A percentile compares a stretch with the other conserved stretches of the same genome.
Evolutionary conservation across 92 coral and sea anemone species (phyloP).

Genomic region (Virgularia gustaviana): DNA sequence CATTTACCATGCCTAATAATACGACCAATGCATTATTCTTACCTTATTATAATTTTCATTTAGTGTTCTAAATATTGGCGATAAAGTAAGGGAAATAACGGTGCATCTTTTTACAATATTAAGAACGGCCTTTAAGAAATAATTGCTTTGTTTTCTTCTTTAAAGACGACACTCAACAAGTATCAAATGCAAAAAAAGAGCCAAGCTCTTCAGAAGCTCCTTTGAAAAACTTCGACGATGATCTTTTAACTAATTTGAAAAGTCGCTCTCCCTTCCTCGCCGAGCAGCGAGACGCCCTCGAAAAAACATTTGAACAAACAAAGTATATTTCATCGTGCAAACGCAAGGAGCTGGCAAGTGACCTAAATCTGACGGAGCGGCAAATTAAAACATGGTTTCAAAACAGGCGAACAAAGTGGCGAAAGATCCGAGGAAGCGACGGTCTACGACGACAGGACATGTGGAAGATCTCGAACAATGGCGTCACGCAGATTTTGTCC

Average conservation of each 20-base stretch:
- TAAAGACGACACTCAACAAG: not conserved
- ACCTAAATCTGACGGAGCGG: conserved; percentile 20
- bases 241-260: not conserved
- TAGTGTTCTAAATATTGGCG: not conserved
- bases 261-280: conserved; percentile 38
- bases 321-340: conserved; percentile 28
- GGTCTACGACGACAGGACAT: conserved; percentile 31
- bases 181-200: not conserved
- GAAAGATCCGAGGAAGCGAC: conserved; percentile 34
- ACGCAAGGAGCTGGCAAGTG: conserved; percentile 15
- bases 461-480: conserved; percentile 5
- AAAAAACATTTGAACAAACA: conserved; percentile 21
- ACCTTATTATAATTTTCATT: too few species aligned
- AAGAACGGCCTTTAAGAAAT: not conserved
- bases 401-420: conserved; percentile 77
- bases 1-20: too few species aligned
- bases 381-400: conserved; percentile 78
- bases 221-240: not conserved
- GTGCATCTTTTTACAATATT: not conserved
- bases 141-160: not conserved
- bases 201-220: not conserved
- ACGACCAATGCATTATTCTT: too few species aligned
- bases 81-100: too few species aligned
- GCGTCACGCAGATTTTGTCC: conserved; percentile 16
- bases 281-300: conserved; percentile 28